Evolutionary conservation across 2,888 invertebrate species (phyloP).

Genomic region (Conchocele bisecta): DNA sequence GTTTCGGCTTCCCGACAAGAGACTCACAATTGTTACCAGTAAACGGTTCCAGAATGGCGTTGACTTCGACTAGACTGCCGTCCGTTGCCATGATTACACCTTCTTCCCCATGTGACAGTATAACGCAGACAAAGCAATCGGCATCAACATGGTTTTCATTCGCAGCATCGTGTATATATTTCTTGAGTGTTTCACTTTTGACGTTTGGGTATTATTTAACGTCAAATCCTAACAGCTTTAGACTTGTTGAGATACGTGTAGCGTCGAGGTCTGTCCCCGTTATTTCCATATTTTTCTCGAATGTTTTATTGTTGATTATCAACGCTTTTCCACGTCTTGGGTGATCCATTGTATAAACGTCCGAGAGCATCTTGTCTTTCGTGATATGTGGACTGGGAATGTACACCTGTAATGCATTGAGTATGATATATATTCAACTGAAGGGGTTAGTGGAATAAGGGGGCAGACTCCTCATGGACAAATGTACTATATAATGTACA

Average conservation of each 20-base stretch:
- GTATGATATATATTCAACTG: too few relatives aligned
- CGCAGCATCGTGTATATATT: constrained; percentile 86
- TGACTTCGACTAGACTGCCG: constrained; percentile 91
- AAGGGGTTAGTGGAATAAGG: too few relatives aligned
- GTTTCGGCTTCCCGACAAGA: constrained; percentile 93
- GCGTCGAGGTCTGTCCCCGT: constrained; percentile 94
- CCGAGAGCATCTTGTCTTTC: constrained; percentile 56
- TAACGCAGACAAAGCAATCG: constrained; percentile 92
- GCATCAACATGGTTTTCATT: constrained; percentile 90
- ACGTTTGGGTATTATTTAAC: constrained; percentile 87
- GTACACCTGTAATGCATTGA: too few relatives aligned
- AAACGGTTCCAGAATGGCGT: constrained; percentile 87
- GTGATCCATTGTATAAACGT: constrained; percentile 94
- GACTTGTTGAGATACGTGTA: constrained; percentile 86
- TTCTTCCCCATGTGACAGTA: constrained; percentile 95
- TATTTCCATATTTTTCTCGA: constrained; percentile 83
- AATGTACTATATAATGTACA: too few relatives aligned
- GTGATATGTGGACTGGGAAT: too few relatives aligned
- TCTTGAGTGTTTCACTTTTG: constrained; percentile 87
- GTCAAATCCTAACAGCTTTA: constrained; percentile 87
- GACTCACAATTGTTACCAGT: constrained; percentile 89
- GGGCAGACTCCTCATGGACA: too few relatives aligned
- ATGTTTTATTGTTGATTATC: constrained; percentile 95
- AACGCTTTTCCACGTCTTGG: constrained; percentile 90
- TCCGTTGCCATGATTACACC: constrained; percentile 94